Evolutionary conservation across 2,113 vertebrate genomes (phyloP).

Genomic region (Triplophysa tibetana): DNA sequence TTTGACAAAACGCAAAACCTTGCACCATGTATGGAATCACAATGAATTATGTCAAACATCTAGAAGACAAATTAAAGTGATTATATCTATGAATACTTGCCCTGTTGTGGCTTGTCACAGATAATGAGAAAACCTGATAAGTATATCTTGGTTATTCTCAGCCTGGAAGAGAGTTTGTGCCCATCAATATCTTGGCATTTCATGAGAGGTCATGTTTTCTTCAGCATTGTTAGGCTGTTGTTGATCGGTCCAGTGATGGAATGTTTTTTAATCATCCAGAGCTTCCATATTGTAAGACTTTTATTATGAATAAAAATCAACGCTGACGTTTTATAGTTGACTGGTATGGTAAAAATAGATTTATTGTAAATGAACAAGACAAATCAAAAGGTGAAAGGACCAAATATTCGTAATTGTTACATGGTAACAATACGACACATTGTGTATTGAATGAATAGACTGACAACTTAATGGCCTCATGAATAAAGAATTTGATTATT

Average conservation of each 20-base stretch:
- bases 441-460: background rate
- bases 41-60: background rate
- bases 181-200: background rate
- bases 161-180: background rate
- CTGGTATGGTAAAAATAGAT: background rate
- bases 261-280: background rate
- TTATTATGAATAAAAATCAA: no score
- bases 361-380: background rate
- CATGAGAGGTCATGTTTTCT: background rate
- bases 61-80: background rate
- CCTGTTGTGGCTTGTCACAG: background rate
- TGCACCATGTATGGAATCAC: background rate
- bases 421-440: conserved; percentile 4
- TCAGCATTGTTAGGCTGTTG: background rate
- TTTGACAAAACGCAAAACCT: background rate
- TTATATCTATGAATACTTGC: background rate
- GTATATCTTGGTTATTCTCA: background rate
- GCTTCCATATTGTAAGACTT: background rate
- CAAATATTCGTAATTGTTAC: background rate
- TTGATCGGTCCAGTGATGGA: background rate
- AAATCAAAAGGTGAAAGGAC: conserved; percentile 4
- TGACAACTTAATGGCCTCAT: background rate
- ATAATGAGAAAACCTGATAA: background rate
- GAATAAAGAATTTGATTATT: background rate
- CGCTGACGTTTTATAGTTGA: background rate